phyloP scores from a whole-genome alignment of 1,140 invertebrate genomes.

The Centruroides sculpturatus region DNA sequence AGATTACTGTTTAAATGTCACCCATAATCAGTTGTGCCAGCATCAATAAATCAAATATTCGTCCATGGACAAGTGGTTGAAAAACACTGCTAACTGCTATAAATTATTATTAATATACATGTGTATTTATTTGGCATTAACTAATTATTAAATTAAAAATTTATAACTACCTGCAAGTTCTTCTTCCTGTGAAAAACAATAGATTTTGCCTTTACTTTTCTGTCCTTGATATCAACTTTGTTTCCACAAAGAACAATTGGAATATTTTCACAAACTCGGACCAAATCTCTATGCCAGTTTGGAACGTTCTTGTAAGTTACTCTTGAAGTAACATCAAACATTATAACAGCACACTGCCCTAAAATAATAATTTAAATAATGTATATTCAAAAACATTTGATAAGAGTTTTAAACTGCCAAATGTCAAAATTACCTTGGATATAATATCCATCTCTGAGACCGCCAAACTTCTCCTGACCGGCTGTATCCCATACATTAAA shows the following conservation, averaged over 20 bases:
- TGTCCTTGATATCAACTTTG: conserved; percentile 97
- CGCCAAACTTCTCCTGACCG: conserved; percentile 99
- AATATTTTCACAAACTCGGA: conserved; percentile 97
- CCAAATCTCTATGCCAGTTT: conserved; percentile 98
- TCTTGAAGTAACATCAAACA: conserved; percentile 99
- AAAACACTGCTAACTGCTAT: background rate
- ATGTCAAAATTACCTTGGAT: conserved; percentile 55
- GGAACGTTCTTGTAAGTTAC: conserved; percentile 99
- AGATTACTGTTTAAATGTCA: too few species aligned
- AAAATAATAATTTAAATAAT: conserved; percentile 12
- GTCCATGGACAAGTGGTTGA: background rate
- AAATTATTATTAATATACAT: background rate
- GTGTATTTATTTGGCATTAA: too few species aligned
- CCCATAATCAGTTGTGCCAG: too few species aligned
- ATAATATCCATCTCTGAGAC: conserved; percentile 96
- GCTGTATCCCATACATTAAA: conserved; percentile 99
- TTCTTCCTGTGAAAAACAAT: conserved; percentile 99
- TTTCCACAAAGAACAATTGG: conserved; percentile 96
- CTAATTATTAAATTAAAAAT: too few species aligned
- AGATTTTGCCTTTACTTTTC: conserved; percentile 99
- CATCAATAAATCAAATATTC: too few species aligned
- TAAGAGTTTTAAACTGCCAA: too few species aligned
- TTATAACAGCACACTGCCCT: conserved; percentile 97
- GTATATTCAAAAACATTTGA: background rate
- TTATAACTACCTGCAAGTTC: conserved; percentile 76